These are phyloP conservation scores for Bombyx mori DNA, from an alignment of 1,140 invertebrate species.

Conservation along the genomic window ASM3026992v2 NC_085121.1:4759001-4759500, in stretches of 20 bases:
- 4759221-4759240: constrained; percentile 21
- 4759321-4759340: constrained; percentile 19
- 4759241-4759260: constrained; percentile 29
- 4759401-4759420: constrained; percentile 30
- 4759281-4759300: constrained; percentile 27
- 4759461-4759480: constrained; percentile 20
- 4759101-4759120: too few species aligned
- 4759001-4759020: too few species aligned
- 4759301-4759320: constrained; percentile 27
- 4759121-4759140: too few species aligned
- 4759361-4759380: constrained; percentile 45
- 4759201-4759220: too few species aligned
- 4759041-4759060: too few species aligned
- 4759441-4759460: constrained; percentile 29
- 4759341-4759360: constrained; percentile 31
- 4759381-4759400: constrained; percentile 19
- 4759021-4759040: too few species aligned
- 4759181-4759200: background rate
- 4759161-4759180: background rate
- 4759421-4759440: constrained; percentile 40
- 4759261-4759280: constrained; percentile 55
- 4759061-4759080: too few species aligned
- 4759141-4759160: too few species aligned
- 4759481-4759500: constrained; percentile 32
- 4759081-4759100: too few species aligned